phyloP scores from a whole-genome alignment of 1,140 invertebrate species.

The Hyphantria cunea region DNA sequence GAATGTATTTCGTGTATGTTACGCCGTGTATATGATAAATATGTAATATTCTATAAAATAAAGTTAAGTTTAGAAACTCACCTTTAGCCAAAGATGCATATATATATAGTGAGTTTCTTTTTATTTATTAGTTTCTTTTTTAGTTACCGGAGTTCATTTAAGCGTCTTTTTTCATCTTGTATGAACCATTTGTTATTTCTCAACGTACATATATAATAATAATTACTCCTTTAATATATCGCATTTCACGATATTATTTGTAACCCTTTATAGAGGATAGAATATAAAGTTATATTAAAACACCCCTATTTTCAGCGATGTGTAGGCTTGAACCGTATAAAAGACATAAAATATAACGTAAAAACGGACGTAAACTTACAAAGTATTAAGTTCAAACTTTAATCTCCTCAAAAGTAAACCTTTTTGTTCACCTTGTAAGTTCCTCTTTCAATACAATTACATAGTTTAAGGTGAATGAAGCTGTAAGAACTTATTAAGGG shows the following conservation, averaged over 20 bases:
- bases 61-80: too few species aligned
- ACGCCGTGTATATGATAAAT: too few species aligned
- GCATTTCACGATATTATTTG: constrained; percentile 5
- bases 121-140: too few species aligned
- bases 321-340: constrained; percentile 14
- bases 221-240: constrained; percentile 14
- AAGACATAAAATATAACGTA: constrained; percentile 5
- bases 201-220: too few species aligned
- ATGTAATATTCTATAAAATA: too few species aligned
- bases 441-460: background rate
- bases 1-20: too few species aligned
- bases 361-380: constrained; percentile 7
- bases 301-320: constrained; percentile 9
- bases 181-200: too few species aligned
- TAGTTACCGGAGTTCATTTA: too few species aligned
- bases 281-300: background rate
- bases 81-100: too few species aligned
- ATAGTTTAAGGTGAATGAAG: too few species aligned
- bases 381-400: constrained; percentile 19
- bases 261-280: background rate
- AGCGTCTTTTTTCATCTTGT: constrained; percentile 2
- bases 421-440: background rate
- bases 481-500: constrained; percentile 10
- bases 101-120: too few species aligned
- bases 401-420: constrained; percentile 14